phyloP scores from a whole-genome alignment of 1,140 invertebrate species.

The Penaeus indicus region DNA sequence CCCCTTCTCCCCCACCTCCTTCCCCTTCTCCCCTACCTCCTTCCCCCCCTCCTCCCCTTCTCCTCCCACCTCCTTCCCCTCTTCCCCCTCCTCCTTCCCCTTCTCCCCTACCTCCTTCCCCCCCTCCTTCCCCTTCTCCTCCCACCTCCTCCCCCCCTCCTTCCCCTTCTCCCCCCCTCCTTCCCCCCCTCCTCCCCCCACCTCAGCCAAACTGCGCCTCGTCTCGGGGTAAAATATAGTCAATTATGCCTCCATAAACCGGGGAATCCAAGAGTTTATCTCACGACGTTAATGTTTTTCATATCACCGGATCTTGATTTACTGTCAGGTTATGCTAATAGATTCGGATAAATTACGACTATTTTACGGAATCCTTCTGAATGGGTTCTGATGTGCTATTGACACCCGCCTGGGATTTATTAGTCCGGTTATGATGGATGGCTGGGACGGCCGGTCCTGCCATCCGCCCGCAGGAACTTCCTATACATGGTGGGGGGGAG shows the following conservation, averaged over 20 bases:
- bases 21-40: neutral
- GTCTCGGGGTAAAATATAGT: constrained; percentile 61
- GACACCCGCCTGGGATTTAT: constrained; percentile 56
- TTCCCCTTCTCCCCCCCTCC: neutral
- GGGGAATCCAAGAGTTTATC: constrained; percentile 62
- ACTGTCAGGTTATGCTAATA: constrained; percentile 61
- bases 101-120: neutral
- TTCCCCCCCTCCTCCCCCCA: constrained; percentile 8
- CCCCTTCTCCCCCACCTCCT: neutral
- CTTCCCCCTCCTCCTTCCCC: neutral
- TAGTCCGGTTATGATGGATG: constrained; percentile 56
- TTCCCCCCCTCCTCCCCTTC: too few species aligned
- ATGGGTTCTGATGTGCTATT: constrained; percentile 61
- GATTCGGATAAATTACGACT: constrained; percentile 62
- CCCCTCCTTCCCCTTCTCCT: neutral
- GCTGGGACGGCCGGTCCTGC: constrained; percentile 23
- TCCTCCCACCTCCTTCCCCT: too few species aligned
- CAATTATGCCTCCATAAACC: constrained; percentile 61
- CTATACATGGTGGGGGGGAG: neutral
- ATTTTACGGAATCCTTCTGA: constrained; percentile 58
- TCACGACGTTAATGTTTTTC: constrained; percentile 62
- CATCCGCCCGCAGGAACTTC: constrained; percentile 15
- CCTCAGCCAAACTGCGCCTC: constrained; percentile 52
- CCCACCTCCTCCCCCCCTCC: neutral
- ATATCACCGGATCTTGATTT: constrained; percentile 61